A percentile compares a stretch with the other conserved stretches of the same genome.
These are phyloP conservation scores for Solenopsis fugax DNA, from an alignment of 1,140 invertebrate species.

Conservation along the genomic window DNA sequence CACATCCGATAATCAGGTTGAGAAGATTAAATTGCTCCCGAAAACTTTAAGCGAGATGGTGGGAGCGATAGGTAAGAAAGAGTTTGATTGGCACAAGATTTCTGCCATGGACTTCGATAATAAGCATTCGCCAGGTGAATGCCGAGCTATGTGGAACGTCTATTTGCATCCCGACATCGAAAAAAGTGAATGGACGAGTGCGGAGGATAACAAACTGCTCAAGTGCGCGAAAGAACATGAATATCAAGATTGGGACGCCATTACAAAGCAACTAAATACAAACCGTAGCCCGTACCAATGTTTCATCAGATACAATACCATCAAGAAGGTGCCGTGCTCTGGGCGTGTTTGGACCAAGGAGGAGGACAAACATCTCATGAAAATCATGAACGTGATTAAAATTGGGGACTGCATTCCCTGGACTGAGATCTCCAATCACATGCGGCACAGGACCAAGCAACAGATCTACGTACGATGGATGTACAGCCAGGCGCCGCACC, in stretches of 20 bases:
- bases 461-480: constrained; percentile 88
- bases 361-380: constrained; percentile 88
- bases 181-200: constrained; percentile 87
- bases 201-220: constrained; percentile 87
- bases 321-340: constrained; percentile 72
- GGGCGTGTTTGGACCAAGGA: constrained; percentile 87
- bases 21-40: constrained; percentile 57
- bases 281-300: constrained; percentile 89
- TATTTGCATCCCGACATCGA: constrained; percentile 90
- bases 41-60: constrained; percentile 76
- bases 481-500: constrained; percentile 83
- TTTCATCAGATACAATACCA: constrained; percentile 89
- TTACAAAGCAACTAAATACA: constrained; percentile 87
- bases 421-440: constrained; percentile 88
- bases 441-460: constrained; percentile 88
- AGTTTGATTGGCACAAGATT: constrained; percentile 87
- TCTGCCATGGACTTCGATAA: constrained; percentile 83
- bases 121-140: constrained; percentile 87
- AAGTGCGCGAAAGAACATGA: constrained; percentile 85
- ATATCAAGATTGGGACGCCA: constrained; percentile 89
- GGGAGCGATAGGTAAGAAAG: constrained; percentile 73
- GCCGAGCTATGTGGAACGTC: constrained; percentile 89
- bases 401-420: constrained; percentile 90
- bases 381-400: constrained; percentile 87
- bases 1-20: not conserved